Evolutionary conservation across 2,888 invertebrate genomes (phyloP).

Genomic region (Toxonevra muliebris): DNA sequence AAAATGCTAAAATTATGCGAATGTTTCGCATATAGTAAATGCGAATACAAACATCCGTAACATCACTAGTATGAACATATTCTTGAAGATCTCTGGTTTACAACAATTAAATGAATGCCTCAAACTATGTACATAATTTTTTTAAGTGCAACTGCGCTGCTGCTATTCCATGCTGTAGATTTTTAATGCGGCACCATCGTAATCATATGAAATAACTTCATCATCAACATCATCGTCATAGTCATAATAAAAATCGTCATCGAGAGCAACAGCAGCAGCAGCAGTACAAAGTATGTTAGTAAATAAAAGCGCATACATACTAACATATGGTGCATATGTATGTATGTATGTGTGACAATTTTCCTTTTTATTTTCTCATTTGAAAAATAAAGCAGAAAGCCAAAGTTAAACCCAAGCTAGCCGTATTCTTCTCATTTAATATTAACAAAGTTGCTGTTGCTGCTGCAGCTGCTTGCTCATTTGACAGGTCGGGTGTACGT

Average conservation of each 20-base stretch:
- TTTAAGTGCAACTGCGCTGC: too few species aligned
- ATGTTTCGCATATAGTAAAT: too few species aligned
- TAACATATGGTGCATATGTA: background rate
- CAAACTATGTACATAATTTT: too few species aligned
- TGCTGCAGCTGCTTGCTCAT: slow-evolving; percentile 27
- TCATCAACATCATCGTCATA: slow-evolving; percentile 11
- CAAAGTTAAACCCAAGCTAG: background rate
- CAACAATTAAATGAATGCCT: too few species aligned
- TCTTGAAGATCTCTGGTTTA: too few species aligned
- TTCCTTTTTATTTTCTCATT: slow-evolving; percentile 10
- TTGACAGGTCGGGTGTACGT: slow-evolving; percentile 12
- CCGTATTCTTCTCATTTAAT: slow-evolving; percentile 17
- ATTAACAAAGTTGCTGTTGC: slow-evolving; percentile 19
- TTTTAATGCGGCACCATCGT: background rate
- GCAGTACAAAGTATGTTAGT: too few species aligned
- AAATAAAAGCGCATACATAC: background rate
- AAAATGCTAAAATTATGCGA: too few species aligned
- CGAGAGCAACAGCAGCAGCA: background rate
- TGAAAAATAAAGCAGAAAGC: slow-evolving; percentile 4
- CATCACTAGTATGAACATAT: too few species aligned
- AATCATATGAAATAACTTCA: background rate
- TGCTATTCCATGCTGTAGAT: too few species aligned
- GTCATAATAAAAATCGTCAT: background rate
- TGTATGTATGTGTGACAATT: slow-evolving; percentile 5
- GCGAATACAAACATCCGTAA: too few species aligned